phyloP scores from a whole-genome alignment of 2,888 invertebrate species.

The Pandemis heparana region DNA sequence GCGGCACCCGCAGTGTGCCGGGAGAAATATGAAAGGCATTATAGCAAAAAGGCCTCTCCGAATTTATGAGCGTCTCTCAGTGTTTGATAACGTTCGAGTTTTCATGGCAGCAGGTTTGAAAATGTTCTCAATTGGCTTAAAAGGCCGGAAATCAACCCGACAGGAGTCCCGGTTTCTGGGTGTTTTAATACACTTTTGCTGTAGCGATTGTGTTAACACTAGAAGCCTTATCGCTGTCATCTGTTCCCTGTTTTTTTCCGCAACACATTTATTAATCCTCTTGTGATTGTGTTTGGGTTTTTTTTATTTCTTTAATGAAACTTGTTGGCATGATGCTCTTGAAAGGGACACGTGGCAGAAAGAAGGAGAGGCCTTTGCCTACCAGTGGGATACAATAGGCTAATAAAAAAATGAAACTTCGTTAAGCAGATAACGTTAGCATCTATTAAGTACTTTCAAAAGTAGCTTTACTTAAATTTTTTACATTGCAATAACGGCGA shows the following conservation, averaged over 20 bases:
- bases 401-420: too few relatives aligned
- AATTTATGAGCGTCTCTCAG: constrained; percentile 83
- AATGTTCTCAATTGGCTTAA: constrained; percentile 67
- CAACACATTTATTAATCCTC: not conserved
- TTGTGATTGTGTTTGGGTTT: too few relatives aligned
- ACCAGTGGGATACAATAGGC: too few relatives aligned
- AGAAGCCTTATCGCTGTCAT: constrained; percentile 1
- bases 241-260: not conserved
- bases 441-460: too few relatives aligned
- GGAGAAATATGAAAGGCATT: constrained; percentile 85
- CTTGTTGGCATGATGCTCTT: too few relatives aligned
- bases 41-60: constrained; percentile 82
- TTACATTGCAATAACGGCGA: too few relatives aligned
- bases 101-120: constrained; percentile 64
- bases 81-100: constrained; percentile 77
- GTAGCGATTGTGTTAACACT: constrained; percentile 32
- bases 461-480: too few relatives aligned
- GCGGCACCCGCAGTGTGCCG: constrained; percentile 82
- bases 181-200: constrained; percentile 42
- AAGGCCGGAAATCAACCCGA: constrained; percentile 60
- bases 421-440: too few relatives aligned
- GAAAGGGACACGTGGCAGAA: too few relatives aligned
- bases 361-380: too few relatives aligned
- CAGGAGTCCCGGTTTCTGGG: constrained; percentile 43
- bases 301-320: too few relatives aligned